phyloP scores from a whole-genome alignment of 2,113 vertebrate genomes.

The Thamnaconus septentrionalis region DNA sequence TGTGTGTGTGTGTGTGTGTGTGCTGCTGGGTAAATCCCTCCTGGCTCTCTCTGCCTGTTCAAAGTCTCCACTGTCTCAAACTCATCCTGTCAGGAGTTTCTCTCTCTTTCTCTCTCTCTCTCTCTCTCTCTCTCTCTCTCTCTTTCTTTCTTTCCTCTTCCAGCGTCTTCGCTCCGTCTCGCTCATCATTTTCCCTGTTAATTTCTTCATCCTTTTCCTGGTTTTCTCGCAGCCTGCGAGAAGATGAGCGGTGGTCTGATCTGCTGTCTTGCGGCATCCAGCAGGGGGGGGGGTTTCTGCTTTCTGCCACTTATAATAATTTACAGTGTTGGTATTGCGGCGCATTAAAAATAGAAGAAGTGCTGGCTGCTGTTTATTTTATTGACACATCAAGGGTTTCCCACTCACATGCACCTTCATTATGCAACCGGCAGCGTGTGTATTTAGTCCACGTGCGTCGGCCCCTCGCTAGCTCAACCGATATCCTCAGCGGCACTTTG shows the following conservation, averaged over 20 bases:
- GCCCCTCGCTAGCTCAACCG: slow-evolving; percentile 23
- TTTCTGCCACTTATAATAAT: too few species aligned
- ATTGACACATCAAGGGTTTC: too few species aligned
- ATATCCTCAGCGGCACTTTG: slow-evolving; percentile 1
- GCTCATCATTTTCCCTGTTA: slow-evolving; percentile 58
- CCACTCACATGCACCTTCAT: not conserved
- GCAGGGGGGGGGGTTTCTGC: too few species aligned
- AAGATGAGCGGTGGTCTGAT: slow-evolving; percentile 3
- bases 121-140: slow-evolving; percentile 9
- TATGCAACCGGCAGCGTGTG: not conserved
- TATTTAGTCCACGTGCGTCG: slow-evolving; percentile 1
- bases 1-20: slow-evolving; percentile 12
- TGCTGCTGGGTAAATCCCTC: too few species aligned
- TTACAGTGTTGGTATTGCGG: too few species aligned
- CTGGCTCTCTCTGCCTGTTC: slow-evolving; percentile 2
- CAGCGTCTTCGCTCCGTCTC: slow-evolving; percentile 43
- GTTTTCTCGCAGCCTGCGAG: slow-evolving; percentile 30
- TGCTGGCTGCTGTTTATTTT: too few species aligned
- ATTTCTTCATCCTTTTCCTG: slow-evolving; percentile 55
- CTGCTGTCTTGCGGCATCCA: slow-evolving; percentile 10
- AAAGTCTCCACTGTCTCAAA: slow-evolving; percentile 16
- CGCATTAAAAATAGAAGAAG: too few species aligned
- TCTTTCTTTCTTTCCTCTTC: not conserved
- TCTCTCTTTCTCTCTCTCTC: slow-evolving; percentile 33
- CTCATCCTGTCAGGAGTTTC: slow-evolving; percentile 37